Evolutionary conservation across 2,113 vertebrate genomes (phyloP).

Genomic region (Perca flavescens): DNA sequence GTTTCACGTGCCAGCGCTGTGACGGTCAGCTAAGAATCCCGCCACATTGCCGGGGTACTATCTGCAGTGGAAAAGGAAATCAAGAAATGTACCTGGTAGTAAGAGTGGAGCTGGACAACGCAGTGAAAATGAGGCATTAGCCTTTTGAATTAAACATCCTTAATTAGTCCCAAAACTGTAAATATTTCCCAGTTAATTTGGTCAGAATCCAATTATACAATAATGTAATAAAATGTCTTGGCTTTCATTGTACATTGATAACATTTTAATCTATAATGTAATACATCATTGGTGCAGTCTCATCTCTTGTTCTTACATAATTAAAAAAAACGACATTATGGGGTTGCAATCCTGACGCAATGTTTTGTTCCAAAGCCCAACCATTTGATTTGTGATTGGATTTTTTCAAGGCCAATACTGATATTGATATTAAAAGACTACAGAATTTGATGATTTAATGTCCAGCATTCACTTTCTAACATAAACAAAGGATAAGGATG

Average conservation of each 20-base stretch:
- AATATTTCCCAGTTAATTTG: conserved; percentile 1
- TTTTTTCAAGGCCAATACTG: neutral
- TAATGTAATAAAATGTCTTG: neutral
- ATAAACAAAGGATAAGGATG: neutral
- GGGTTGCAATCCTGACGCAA: neutral
- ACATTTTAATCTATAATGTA: neutral
- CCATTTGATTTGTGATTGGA: neutral
- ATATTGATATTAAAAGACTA: neutral
- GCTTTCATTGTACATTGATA: neutral
- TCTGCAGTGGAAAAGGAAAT: neutral
- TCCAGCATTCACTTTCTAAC: neutral
- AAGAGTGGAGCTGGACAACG: neutral
- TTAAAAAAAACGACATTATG: neutral
- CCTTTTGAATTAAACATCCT: neutral
- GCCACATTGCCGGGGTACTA: neutral
- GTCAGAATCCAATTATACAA: neutral
- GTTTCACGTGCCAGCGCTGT: neutral
- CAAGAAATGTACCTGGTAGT: neutral
- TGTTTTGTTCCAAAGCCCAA: neutral
- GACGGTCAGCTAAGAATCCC: neutral
- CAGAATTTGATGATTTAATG: neutral
- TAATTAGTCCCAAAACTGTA: neutral
- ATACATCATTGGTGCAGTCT: neutral
- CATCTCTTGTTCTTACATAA: neutral
- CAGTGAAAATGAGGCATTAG: neutral